Evolutionary conservation across 2,888 invertebrate genomes (phyloP).

Genomic region (Erpobdella octoculata): DNA sequence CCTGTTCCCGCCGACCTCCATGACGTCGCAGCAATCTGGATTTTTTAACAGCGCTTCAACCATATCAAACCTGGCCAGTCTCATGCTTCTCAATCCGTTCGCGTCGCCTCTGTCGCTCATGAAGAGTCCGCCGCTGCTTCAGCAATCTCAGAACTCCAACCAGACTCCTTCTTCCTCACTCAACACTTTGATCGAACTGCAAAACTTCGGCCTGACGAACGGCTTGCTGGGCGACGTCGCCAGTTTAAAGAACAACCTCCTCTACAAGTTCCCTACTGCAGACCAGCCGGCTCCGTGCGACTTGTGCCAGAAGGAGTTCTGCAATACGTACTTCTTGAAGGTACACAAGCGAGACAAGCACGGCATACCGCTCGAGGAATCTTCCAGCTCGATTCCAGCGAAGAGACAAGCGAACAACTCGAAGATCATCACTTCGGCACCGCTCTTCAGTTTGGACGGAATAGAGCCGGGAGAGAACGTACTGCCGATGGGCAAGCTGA

Average conservation of each 20-base stretch:
- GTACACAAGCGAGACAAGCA: conserved; percentile 52
- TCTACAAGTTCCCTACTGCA: conserved; percentile 39
- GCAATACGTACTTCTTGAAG: conserved; percentile 64
- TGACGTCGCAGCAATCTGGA: conserved; percentile 2
- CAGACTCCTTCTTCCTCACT: conserved; percentile 7
- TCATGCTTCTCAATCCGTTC: conserved; percentile 50
- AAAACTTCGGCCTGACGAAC: conserved; percentile 31
- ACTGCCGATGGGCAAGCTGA: not conserved
- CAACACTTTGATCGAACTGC: conserved; percentile 23
- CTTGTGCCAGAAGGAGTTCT: conserved; percentile 94
- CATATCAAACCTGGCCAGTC: conserved; percentile 19
- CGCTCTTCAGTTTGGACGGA: conserved; percentile 22
- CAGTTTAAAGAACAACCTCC: conserved; percentile 5
- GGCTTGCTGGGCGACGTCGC: conserved; percentile 25
- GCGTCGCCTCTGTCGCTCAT: conserved; percentile 48
- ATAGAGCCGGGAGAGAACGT: conserved; percentile 28
- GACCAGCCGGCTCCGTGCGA: conserved; percentile 62
- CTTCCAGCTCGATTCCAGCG: not conserved
- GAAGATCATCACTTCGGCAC: conserved; percentile 3
- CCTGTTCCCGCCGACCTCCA: conserved; percentile 12
- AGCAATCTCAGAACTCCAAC: not conserved
- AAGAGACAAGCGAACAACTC: conserved; percentile 3
- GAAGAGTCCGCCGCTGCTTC: conserved; percentile 37
- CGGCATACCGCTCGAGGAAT: conserved; percentile 41
- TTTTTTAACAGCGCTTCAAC: conserved; percentile 3